Evolutionary conservation across 1,140 invertebrate species (phyloP).

Genomic region (Meloidogyne hapla): DNA sequence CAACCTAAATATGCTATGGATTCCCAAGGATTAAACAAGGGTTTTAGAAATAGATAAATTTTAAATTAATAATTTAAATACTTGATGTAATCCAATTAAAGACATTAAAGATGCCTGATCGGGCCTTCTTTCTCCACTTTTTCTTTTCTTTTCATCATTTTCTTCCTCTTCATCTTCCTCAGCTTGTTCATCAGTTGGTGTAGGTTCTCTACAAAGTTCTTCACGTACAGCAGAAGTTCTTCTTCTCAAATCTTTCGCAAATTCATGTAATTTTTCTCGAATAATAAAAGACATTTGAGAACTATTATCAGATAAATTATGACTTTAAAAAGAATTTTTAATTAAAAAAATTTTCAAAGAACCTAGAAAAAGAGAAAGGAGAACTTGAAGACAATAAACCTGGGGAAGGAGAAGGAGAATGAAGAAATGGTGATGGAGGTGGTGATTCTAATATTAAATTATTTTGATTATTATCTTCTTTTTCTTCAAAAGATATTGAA

Average conservation of each 20-base stretch:
- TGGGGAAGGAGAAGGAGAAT: neutral
- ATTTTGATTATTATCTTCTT: too few species aligned
- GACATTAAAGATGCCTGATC: constrained; percentile 50
- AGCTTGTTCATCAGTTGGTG: constrained; percentile 40
- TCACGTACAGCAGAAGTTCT: constrained; percentile 45
- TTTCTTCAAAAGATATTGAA: neutral
- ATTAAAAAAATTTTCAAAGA: neutral
- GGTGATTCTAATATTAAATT: neutral
- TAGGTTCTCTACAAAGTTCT: constrained; percentile 33
- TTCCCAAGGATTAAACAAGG: too few species aligned
- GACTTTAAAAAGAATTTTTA: neutral
- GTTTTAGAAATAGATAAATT: too few species aligned
- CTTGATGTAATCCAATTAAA: constrained; percentile 56
- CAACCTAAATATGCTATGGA: too few species aligned
- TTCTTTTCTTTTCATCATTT: neutral
- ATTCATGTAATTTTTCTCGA: constrained; percentile 49
- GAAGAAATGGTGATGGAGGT: neutral
- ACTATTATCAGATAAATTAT: constrained; percentile 19
- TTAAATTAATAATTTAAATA: constrained; percentile 16
- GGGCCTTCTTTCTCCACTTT: constrained; percentile 3
- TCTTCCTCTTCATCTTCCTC: constrained; percentile 30
- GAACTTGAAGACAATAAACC: neutral
- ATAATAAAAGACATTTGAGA: constrained; percentile 52
- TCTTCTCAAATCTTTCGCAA: constrained; percentile 51
- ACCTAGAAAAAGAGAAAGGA: neutral